Conservation (phyloP, 2,888 invertebrate genomes). For the Lymantria monacha region DNA sequence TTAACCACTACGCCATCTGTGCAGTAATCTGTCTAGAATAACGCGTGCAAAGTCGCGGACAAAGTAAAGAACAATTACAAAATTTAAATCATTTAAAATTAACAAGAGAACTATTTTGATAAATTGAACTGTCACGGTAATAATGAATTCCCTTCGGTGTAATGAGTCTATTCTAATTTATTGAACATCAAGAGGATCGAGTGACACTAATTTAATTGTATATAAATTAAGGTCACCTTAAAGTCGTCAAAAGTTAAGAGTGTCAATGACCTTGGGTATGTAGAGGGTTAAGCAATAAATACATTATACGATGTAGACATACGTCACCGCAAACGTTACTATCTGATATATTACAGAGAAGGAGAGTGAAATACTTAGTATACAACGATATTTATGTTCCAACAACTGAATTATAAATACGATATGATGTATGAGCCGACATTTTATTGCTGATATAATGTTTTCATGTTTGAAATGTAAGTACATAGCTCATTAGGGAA, state of each 20-base stretch:
- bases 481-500: not conserved
- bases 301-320: constrained; percentile 47
- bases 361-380: constrained; percentile 59
- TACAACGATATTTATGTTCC: constrained; percentile 54
- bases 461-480: constrained; percentile 7
- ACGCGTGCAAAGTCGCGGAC: no score
- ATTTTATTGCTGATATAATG: constrained; percentile 21
- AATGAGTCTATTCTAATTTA: constrained; percentile 66
- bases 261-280: constrained; percentile 32
- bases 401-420: constrained; percentile 38
- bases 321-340: constrained; percentile 50
- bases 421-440: constrained; percentile 28
- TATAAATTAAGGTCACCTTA: constrained; percentile 64
- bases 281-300: constrained; percentile 57
- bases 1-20: no score
- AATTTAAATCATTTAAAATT: no score
- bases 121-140: not conserved
- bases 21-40: no score
- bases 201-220: constrained; percentile 61
- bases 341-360: constrained; percentile 55
- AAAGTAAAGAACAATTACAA: no score
- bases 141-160: constrained; percentile 51
- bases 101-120: no score
- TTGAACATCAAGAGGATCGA: constrained; percentile 61
- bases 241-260: constrained; percentile 43